Conservation (phyloP, 2,888 invertebrate species). For the Amiota minor region DNA sequence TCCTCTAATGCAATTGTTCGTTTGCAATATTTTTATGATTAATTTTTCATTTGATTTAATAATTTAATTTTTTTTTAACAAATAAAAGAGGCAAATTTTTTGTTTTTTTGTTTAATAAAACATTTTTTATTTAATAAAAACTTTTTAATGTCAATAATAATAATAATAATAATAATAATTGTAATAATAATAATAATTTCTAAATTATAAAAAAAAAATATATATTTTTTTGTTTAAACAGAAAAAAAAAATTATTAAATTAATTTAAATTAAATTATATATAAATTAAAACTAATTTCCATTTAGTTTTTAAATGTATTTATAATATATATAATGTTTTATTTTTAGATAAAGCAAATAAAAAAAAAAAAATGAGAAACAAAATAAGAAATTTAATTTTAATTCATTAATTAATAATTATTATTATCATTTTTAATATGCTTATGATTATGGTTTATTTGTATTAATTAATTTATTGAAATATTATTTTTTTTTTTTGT, state of each 20-base stretch:
- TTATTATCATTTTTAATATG: slow-evolving; percentile 30
- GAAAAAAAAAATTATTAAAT: slow-evolving; percentile 49
- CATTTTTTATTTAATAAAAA: slow-evolving; percentile 65
- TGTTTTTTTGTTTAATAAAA: slow-evolving; percentile 56
- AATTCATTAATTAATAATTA: slow-evolving; percentile 23
- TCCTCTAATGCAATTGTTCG: slow-evolving; percentile 49
- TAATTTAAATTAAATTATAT: slow-evolving; percentile 51
- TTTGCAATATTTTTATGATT: slow-evolving; percentile 32
- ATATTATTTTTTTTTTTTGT: slow-evolving; percentile 33
- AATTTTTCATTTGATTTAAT: slow-evolving; percentile 28
- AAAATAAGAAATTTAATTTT: slow-evolving; percentile 33
- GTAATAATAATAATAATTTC: slow-evolving; percentile 52
- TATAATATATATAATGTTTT: slow-evolving; percentile 39
- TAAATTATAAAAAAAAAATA: slow-evolving; percentile 47
- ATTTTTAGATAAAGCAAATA: slow-evolving; percentile 68
- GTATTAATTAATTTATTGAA: slow-evolving; percentile 33
- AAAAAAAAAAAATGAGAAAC: slow-evolving; percentile 66
- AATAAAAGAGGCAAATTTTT: slow-evolving; percentile 14
- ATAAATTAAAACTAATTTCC: slow-evolving; percentile 49
- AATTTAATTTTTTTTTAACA: slow-evolving; percentile 42
- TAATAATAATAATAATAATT: slow-evolving; percentile 42
- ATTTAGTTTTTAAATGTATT: slow-evolving; percentile 9
- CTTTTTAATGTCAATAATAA: slow-evolving; percentile 51
- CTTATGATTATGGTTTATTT: slow-evolving; percentile 11
- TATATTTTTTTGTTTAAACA: slow-evolving; percentile 31